Percentiles rank a stretch among this genome's conserved stretches.
Conservation (phyloP, 2,888 invertebrate species). For the Pachliopta kotzebuea region DNA sequence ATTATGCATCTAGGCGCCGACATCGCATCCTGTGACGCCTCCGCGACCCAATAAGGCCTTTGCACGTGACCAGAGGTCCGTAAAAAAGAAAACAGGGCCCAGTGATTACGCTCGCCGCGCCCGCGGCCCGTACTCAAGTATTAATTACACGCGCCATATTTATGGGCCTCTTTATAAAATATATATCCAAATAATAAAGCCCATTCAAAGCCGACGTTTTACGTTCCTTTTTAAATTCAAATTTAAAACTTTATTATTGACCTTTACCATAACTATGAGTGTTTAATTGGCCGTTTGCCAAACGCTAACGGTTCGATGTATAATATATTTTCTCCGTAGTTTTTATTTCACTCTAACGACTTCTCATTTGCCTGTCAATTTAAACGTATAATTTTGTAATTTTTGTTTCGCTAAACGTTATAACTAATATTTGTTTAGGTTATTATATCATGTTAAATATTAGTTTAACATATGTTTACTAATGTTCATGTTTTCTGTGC, state of each 20-base stretch:
- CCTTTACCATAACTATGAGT: constrained; percentile 17
- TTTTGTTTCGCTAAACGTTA: constrained; percentile 8
- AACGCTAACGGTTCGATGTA: constrained; percentile 11
- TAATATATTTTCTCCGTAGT: constrained; percentile 8
- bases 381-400: constrained; percentile 14
- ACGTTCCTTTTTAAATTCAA: constrained; percentile 25
- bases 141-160: constrained; percentile 40
- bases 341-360: neutral
- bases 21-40: constrained; percentile 10
- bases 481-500: neutral
- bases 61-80: constrained; percentile 22
- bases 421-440: constrained; percentile 16
- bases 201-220: constrained; percentile 16
- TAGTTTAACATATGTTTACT: neutral
- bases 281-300: constrained; percentile 24
- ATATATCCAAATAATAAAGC: constrained; percentile 32
- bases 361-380: constrained; percentile 17
- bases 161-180: constrained; percentile 38
- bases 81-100: constrained; percentile 13
- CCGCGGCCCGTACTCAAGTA: constrained; percentile 30
- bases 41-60: constrained; percentile 14
- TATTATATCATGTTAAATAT: neutral
- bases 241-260: constrained; percentile 18
- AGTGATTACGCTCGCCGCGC: constrained; percentile 20
- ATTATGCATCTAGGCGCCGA: constrained; percentile 17